These are phyloP conservation scores for Aplysina aerophoba DNA, from an alignment of 37 sponge, comb jelly and placozoan genomes.

Conservation along the genomic window DNA sequence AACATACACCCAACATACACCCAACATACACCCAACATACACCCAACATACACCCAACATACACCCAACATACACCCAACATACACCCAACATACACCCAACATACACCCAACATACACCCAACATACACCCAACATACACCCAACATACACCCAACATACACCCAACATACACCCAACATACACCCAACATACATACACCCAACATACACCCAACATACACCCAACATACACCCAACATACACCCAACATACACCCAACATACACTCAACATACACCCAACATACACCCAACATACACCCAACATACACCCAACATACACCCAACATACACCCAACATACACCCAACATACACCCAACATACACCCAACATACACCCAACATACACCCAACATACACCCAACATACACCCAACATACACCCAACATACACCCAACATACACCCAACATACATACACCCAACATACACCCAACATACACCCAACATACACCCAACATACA, in stretches of 20 bases:
- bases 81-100: background rate
- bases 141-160: background rate
- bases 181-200: background rate
- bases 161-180: slow-evolving; percentile 41
- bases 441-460: slow-evolving; percentile 49
- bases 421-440: background rate
- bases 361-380: background rate
- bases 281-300: background rate
- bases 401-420: background rate
- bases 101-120: background rate
- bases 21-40: slow-evolving; percentile 47
- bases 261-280: background rate
- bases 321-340: background rate
- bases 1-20: background rate
- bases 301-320: slow-evolving; percentile 46
- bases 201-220: background rate
- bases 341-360: background rate
- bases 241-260: background rate
- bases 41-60: background rate
- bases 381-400: background rate
- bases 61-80: background rate
- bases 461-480: slow-evolving; percentile 24
- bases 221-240: background rate
- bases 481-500: background rate
- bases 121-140: background rate